These are phyloP conservation scores for Lumbricus terrestris DNA, from an alignment of 2,888 invertebrate genomes.

Conservation along the genomic window DNA sequence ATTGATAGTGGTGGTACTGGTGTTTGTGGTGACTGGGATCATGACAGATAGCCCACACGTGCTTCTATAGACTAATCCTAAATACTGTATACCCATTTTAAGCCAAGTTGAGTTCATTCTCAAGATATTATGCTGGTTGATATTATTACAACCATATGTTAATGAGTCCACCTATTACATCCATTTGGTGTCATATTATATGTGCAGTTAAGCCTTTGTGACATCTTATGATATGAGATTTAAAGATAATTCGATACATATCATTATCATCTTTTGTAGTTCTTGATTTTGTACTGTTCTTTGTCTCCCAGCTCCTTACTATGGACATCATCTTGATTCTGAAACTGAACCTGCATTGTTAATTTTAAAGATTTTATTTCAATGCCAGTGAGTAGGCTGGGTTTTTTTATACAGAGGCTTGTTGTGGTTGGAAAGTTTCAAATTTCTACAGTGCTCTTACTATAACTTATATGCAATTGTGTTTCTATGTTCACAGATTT, in stretches of 20 bases:
- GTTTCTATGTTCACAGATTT: conserved; percentile 3
- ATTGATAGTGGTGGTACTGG: no score
- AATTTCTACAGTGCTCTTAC: neutral
- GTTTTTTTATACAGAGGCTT: neutral
- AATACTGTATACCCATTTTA: no score
- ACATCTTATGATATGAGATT: neutral
- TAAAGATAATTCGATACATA: neutral
- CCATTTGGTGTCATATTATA: no score
- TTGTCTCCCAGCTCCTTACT: neutral
- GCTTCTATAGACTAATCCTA: no score
- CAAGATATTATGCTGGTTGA: no score
- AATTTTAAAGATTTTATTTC: neutral
- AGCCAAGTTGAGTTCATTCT: no score
- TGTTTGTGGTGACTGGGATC: no score
- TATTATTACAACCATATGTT: no score
- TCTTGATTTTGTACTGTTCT: neutral
- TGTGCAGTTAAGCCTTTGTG: no score
- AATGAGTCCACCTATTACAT: no score
- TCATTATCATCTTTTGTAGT: neutral
- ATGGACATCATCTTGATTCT: neutral
- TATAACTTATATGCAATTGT: neutral
- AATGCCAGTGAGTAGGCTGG: neutral
- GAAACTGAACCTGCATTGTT: neutral
- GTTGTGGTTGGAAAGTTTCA: neutral
- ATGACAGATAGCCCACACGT: no score